Conservation (phyloP, 2,797 vertebrate species). For the Chloroceryle inda region DNA sequence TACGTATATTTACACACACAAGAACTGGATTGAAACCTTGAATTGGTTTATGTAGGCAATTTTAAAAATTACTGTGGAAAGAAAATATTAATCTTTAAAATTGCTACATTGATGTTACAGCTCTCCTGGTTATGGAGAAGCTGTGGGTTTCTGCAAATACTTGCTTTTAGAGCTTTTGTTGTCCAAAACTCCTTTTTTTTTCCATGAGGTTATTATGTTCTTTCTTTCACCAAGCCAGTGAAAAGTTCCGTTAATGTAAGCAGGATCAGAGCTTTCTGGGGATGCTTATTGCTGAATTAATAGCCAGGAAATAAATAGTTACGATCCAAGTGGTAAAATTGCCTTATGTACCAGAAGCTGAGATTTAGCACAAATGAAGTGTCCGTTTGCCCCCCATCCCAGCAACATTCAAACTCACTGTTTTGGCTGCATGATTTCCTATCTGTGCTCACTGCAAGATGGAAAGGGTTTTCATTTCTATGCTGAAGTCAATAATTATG, state of each 20-base stretch:
- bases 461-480: constrained; percentile 49
- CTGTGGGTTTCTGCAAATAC: not conserved
- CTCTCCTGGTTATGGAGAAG: not conserved
- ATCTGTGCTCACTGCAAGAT: constrained; percentile 26
- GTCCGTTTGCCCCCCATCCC: not conserved
- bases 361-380: not conserved
- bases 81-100: not conserved
- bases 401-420: not conserved
- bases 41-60: not conserved
- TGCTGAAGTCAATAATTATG: constrained; percentile 62
- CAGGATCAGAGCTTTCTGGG: not conserved
- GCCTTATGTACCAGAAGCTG: constrained; percentile 24
- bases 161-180: not conserved
- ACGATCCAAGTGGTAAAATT: constrained; percentile 33
- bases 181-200: not conserved
- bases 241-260: not conserved
- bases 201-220: not conserved
- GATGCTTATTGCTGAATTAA: constrained; percentile 23
- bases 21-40: not conserved
- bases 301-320: constrained; percentile 54
- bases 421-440: constrained; percentile 8
- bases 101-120: not conserved
- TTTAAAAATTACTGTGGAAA: not conserved
- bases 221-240: not conserved
- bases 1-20: not conserved